Percentiles rank a stretch among this genome's conserved stretches.
These are phyloP conservation scores for Silurus meridionalis DNA, from an alignment of 2,113 vertebrate species.

Conservation along the genomic window DNA sequence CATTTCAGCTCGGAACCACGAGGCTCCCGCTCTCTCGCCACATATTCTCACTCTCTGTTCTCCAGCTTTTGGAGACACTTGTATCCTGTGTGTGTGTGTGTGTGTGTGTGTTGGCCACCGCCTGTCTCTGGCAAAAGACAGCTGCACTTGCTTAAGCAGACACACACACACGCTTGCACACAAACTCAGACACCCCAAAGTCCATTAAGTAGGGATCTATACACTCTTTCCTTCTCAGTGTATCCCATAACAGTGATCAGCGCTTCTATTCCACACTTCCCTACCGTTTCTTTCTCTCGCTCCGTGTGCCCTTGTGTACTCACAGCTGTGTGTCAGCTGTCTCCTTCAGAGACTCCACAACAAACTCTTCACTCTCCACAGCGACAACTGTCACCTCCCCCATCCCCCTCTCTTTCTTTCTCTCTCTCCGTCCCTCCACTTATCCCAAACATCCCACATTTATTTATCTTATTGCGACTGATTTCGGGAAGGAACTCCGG, in stretches of 20 bases:
- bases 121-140: slow-evolving; percentile 66
- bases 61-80: slow-evolving; percentile 58
- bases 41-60: slow-evolving; percentile 28
- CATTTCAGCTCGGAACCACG: slow-evolving; percentile 25
- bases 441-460: neutral
- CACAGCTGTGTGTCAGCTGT: slow-evolving; percentile 80
- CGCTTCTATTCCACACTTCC: slow-evolving; percentile 53
- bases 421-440: neutral
- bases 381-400: slow-evolving; percentile 38
- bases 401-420: neutral
- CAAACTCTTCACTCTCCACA: slow-evolving; percentile 40
- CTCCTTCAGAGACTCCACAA: slow-evolving; percentile 62
- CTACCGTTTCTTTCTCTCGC: slow-evolving; percentile 44
- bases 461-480: neutral
- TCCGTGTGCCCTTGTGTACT: slow-evolving; percentile 40
- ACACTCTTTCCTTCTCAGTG: slow-evolving; percentile 39
- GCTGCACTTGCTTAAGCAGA: slow-evolving; percentile 67
- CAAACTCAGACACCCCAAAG: slow-evolving; percentile 22
- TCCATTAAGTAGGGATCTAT: slow-evolving; percentile 36
- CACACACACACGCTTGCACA: slow-evolving; percentile 19
- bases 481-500: neutral
- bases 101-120: slow-evolving; percentile 52
- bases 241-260: slow-evolving; percentile 34
- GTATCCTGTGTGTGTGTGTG: slow-evolving; percentile 53
- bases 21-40: slow-evolving; percentile 24